phyloP scores from a whole-genome alignment of 2,113 vertebrate genomes.

The Pseudopipra pipra region DNA sequence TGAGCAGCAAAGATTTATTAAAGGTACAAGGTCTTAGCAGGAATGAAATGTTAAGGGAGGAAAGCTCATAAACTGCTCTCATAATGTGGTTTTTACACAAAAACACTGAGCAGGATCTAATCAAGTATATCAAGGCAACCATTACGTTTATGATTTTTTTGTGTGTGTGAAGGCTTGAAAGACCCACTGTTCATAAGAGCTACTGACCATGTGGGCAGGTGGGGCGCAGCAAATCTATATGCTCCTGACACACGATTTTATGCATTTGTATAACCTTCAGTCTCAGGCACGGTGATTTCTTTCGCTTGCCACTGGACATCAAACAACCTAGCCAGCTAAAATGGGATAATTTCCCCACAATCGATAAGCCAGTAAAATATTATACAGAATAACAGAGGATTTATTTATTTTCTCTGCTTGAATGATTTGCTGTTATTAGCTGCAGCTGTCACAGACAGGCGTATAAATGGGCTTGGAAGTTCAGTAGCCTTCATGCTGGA shows the following conservation, averaged over 20 bases:
- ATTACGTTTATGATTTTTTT: not conserved
- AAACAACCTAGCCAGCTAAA: not conserved
- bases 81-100: not conserved
- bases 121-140: not conserved
- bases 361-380: not conserved
- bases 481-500: not conserved
- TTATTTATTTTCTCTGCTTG: constrained; percentile 8
- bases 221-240: not conserved
- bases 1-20: not conserved
- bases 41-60: not conserved
- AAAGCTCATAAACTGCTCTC: not conserved
- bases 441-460: not conserved
- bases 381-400: not conserved
- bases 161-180: not conserved
- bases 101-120: not conserved
- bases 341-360: not conserved
- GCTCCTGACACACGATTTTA: not conserved
- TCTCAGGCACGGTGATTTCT: not conserved
- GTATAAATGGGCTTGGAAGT: not conserved
- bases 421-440: not conserved
- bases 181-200: not conserved
- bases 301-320: not conserved
- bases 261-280: not conserved
- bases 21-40: not conserved
- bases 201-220: not conserved